phyloP scores from a whole-genome alignment of 1,140 invertebrate species.

The Pseudachorutes palmiensis region DNA sequence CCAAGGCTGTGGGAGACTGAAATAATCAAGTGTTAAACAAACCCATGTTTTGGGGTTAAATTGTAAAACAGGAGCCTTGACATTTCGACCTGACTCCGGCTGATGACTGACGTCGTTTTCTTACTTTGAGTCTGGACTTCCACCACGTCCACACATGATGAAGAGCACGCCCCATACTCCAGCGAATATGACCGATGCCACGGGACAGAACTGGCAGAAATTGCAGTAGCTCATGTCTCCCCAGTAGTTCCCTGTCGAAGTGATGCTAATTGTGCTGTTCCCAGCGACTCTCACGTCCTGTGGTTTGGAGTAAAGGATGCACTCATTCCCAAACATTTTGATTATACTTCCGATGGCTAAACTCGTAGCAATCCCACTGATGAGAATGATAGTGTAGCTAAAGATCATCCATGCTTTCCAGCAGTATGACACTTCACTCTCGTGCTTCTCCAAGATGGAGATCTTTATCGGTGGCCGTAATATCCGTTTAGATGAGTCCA shows the following conservation, averaged over 20 bases:
- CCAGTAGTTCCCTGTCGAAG: constrained; percentile 18
- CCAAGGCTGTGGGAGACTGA: constrained; percentile 36
- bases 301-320: constrained; percentile 31
- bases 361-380: constrained; percentile 34
- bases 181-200: constrained; percentile 34
- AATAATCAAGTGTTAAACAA: constrained; percentile 8
- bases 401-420: constrained; percentile 37
- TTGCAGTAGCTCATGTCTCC: constrained; percentile 25
- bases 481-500: constrained; percentile 16
- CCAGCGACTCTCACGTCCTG: constrained; percentile 4
- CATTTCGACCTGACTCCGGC: neutral
- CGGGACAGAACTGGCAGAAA: constrained; percentile 32
- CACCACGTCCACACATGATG: constrained; percentile 35
- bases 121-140: constrained; percentile 28
- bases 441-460: constrained; percentile 31
- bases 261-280: constrained; percentile 16
- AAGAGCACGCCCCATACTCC: constrained; percentile 33
- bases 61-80: too few species aligned
- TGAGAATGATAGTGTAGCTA: constrained; percentile 32
- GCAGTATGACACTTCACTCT: constrained; percentile 34
- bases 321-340: constrained; percentile 27
- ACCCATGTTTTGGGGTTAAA: too few species aligned
- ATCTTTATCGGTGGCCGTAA: constrained; percentile 27
- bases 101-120: neutral
- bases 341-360: constrained; percentile 31